These are phyloP conservation scores for Vulpes lagopus DNA, from an alignment of 2,113 vertebrate genomes.

Conservation along the genomic window DNA sequence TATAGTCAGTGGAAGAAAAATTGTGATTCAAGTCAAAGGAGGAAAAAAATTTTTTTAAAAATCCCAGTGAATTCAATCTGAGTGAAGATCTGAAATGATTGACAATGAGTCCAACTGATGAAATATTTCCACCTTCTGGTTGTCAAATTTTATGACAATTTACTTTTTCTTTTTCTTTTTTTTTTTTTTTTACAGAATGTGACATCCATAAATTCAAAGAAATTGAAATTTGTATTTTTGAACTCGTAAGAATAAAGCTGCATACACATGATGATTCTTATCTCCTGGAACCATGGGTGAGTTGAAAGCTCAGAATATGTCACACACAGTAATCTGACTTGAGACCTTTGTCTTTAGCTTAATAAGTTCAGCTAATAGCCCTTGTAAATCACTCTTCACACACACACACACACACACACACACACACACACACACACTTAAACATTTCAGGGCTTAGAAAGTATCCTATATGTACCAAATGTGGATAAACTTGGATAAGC, in stretches of 20 bases:
- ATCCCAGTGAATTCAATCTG: background rate
- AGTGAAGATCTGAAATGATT: conserved; percentile 11
- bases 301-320: background rate
- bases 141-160: background rate
- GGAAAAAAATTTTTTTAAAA: background rate
- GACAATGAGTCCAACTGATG: background rate
- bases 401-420: background rate
- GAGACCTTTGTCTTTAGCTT: background rate
- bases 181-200: background rate
- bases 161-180: background rate
- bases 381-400: background rate
- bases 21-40: background rate
- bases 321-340: background rate
- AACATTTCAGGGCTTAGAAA: background rate
- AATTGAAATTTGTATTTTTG: background rate
- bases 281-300: background rate
- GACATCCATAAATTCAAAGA: background rate
- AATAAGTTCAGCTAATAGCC: background rate
- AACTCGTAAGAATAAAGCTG: background rate
- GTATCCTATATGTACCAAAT: background rate
- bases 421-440: background rate
- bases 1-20: background rate
- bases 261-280: background rate
- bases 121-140: background rate
- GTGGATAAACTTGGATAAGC: background rate